Conservation (phyloP, 1,140 invertebrate species). For the Bactericera cockerelli region DNA sequence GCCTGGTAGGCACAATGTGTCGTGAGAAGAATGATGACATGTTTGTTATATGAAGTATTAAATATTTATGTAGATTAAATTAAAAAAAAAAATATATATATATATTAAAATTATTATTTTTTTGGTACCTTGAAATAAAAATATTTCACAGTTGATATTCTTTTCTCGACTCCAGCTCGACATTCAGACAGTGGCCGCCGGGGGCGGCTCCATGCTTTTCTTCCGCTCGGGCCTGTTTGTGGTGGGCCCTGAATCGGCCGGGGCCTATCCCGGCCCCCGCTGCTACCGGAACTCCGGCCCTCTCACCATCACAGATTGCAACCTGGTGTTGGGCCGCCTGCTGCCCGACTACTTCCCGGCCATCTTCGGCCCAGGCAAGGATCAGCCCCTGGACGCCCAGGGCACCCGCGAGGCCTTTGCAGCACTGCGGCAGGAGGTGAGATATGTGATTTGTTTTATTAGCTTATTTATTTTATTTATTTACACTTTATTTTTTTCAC, state of each 20-base stretch:
- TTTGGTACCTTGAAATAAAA: too few relatives aligned
- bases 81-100: too few relatives aligned
- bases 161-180: conserved; percentile 42
- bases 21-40: too few relatives aligned
- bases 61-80: too few relatives aligned
- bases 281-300: conserved; percentile 93
- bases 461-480: too few relatives aligned
- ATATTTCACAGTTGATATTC: too few relatives aligned
- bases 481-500: too few relatives aligned
- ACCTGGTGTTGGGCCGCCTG: conserved; percentile 75
- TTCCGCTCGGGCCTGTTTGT: conserved; percentile 87
- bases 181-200: conserved; percentile 94
- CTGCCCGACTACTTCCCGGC: conserved; percentile 93
- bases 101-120: too few relatives aligned
- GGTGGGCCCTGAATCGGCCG: conserved; percentile 94
- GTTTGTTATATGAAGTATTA: too few relatives aligned
- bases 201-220: conserved; percentile 90
- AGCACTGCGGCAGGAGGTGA: conserved; percentile 51
- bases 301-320: conserved; percentile 88
- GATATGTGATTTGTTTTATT: too few relatives aligned
- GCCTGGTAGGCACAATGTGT: too few relatives aligned
- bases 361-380: conserved; percentile 86
- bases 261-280: conserved; percentile 83
- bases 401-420: conserved; percentile 51
- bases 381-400: conserved; percentile 69